Conservation (phyloP, 1,140 invertebrate species). For the Aleiodes sp. region DNA sequence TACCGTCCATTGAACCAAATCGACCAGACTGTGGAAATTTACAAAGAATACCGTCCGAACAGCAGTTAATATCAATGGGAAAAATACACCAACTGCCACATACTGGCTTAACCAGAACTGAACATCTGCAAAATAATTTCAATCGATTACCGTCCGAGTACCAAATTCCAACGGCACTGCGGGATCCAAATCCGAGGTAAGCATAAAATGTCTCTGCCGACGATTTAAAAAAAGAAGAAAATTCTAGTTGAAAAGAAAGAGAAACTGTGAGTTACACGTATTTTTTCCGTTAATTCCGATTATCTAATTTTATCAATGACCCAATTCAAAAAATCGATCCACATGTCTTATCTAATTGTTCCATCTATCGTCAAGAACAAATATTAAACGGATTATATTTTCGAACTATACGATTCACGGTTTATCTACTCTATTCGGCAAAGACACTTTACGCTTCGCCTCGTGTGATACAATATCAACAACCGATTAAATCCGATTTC, state of each 20-base stretch:
- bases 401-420: background rate
- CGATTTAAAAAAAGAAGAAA: background rate
- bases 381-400: constrained; percentile 2
- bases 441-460: constrained; percentile 59
- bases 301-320: constrained; percentile 7
- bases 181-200: constrained; percentile 62
- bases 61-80: constrained; percentile 39
- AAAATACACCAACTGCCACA: constrained; percentile 37
- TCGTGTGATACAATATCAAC: constrained; percentile 33
- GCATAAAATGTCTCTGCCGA: constrained; percentile 62
- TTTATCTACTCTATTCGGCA: constrained; percentile 37
- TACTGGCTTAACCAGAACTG: constrained; percentile 44
- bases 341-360: background rate
- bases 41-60: constrained; percentile 64
- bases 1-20: constrained; percentile 57
- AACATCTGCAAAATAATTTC: constrained; percentile 47
- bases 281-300: background rate
- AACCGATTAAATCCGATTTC: constrained; percentile 43
- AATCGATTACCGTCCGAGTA: constrained; percentile 58
- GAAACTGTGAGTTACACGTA: background rate
- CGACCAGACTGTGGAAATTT: constrained; percentile 41
- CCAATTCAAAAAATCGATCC: background rate
- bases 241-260: background rate
- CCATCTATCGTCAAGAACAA: background rate
- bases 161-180: constrained; percentile 56